phyloP scores from a whole-genome alignment of 2,888 invertebrate genomes.

The Ganaspis brasiliensis region DNA sequence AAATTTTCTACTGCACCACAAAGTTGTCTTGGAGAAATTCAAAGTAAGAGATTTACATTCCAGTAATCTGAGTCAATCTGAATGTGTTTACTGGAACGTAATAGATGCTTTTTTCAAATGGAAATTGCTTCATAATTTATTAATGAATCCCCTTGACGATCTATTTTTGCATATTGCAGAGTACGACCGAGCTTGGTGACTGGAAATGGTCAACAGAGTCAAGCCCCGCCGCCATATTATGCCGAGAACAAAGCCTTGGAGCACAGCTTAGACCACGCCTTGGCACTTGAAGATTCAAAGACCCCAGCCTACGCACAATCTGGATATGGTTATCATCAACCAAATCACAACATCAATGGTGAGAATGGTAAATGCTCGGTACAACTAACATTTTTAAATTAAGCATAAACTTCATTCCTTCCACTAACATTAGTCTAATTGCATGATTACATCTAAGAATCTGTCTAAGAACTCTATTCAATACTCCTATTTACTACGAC shows the following conservation, averaged over 20 bases:
- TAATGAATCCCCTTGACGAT: not conserved
- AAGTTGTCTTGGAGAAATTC: not conserved
- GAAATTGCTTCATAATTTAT: constrained; percentile 13
- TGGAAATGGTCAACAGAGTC: constrained; percentile 86
- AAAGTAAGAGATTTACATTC: not conserved
- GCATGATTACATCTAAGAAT: constrained; percentile 35
- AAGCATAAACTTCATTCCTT: not conserved
- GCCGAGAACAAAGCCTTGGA: constrained; percentile 97
- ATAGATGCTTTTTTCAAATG: not conserved
- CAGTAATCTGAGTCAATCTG: too few species aligned
- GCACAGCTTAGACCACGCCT: constrained; percentile 92
- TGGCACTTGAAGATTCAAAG: constrained; percentile 93
- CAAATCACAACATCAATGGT: constrained; percentile 89
- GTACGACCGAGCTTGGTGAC: constrained; percentile 92
- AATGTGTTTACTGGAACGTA: too few species aligned
- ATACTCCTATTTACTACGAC: not conserved
- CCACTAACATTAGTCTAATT: constrained; percentile 16
- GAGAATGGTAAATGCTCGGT: constrained; percentile 81
- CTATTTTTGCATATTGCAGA: constrained; percentile 68
- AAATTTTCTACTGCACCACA: too few species aligned
- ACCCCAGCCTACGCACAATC: constrained; percentile 92
- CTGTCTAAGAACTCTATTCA: not conserved
- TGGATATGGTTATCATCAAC: constrained; percentile 91
- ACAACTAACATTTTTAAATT: constrained; percentile 42
- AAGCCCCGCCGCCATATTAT: constrained; percentile 94